phyloP scores from a whole-genome alignment of 2,113 vertebrate species.

The Oryctolagus cuniculus region mOryCun1.1 NC_091438.1:49338001-49338500 shows the following conservation, averaged over 20 bases:
- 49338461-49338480: too few relatives aligned
- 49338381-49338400: neutral
- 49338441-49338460: too few relatives aligned
- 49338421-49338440: too few relatives aligned
- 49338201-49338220: neutral
- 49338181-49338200: neutral
- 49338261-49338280: neutral
- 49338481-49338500: too few relatives aligned
- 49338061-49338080: neutral
- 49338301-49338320: neutral
- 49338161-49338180: neutral
- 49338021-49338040: neutral
- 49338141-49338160: neutral
- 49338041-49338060: fast-evolving
- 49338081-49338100: neutral
- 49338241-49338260: neutral
- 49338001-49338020: neutral
- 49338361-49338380: neutral
- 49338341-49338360: neutral
- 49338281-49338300: neutral
- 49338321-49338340: neutral
- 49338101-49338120: too few relatives aligned
- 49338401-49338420: too few relatives aligned
- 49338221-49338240: neutral
- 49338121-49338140: neutral